Evolutionary conservation across 2,888 invertebrate species (phyloP), one percentile per base, ranked within the genome.

Genomic region (Achlya flavicornis): DNA sequence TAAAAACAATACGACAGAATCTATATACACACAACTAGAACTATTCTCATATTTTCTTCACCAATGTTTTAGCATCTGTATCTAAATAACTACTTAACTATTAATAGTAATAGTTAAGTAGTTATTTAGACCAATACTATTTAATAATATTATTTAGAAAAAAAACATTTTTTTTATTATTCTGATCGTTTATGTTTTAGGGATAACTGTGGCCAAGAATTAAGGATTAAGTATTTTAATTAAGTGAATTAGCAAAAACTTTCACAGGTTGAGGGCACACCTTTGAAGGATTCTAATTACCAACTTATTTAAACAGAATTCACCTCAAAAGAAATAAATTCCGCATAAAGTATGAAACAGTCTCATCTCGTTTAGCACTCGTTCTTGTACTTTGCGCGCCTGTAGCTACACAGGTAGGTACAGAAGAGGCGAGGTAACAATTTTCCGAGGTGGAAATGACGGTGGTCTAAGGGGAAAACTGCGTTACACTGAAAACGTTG

Each of bases 371-470:
- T 81, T 82, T 78, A 77, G 72, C 74, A 79, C 81, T 81, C 75
- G 72, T 78, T 79, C 72, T 76, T 77, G 72, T 77, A 74, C 71
- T 80, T 76, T 77, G 74, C 70, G 67, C 74, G 64, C 69, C 70
- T 69, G 68, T 72, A 75, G 74, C 74, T 74, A 68, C 69, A 67
- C 53, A 19, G 53, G 53, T 74, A 67, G 10, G 4, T 74, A 67
- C 72, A 73, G 70, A 69, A 77, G 78, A 76, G 73, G 75, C 72
- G 74, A 76, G 77, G 83, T 80, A 86, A 87, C 86, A 85, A 87
- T 87, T 89, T 86, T 78, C 80, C 80, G 79, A 79, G 82, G 83
- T 80, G 79, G 79, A 83, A 84, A 80, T 67, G 84, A 82, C 83
- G 79, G 79, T 77, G 78, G 80, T 75, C 71, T 69, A 69, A 71